phyloP scores from a whole-genome alignment of 2,888 invertebrate genomes.

The Boloria euphrosyne region DNA sequence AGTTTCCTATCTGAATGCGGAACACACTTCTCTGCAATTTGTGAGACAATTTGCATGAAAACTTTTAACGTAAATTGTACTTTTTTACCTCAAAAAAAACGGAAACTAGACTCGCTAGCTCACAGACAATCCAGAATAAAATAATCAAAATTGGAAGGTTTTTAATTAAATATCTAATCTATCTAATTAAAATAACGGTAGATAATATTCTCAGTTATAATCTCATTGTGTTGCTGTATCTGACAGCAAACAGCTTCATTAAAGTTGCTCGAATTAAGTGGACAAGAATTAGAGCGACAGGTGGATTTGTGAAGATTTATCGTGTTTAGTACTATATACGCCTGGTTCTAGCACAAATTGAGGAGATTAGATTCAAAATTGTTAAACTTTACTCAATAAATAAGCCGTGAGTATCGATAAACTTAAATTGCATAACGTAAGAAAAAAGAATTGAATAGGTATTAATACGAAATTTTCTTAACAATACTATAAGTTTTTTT shows the following conservation, averaged over 20 bases:
- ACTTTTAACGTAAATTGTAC: conserved; percentile 34
- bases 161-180: conserved; percentile 10
- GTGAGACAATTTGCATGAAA: conserved; percentile 40
- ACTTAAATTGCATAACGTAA: too few relatives aligned
- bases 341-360: conserved; percentile 33
- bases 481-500: not conserved
- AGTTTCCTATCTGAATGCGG: conserved; percentile 39
- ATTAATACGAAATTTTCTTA: too few relatives aligned
- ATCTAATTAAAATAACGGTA: conserved; percentile 7
- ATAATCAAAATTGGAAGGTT: not conserved
- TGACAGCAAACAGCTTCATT: conserved; percentile 40
- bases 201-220: conserved; percentile 20
- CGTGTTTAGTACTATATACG: conserved; percentile 35
- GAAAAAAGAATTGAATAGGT: too few relatives aligned
- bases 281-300: conserved; percentile 43
- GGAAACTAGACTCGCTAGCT: conserved; percentile 9
- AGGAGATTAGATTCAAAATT: conserved; percentile 31
- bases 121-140: not conserved
- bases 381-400: conserved; percentile 6
- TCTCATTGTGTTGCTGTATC: conserved; percentile 18
- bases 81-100: conserved; percentile 24
- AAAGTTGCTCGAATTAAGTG: conserved; percentile 36
- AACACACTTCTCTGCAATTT: conserved; percentile 39
- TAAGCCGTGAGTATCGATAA: too few relatives aligned
- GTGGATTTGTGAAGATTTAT: conserved; percentile 42